Conservation (phyloP, 2,888 invertebrate genomes). For the Stegophylla sp. region DNA sequence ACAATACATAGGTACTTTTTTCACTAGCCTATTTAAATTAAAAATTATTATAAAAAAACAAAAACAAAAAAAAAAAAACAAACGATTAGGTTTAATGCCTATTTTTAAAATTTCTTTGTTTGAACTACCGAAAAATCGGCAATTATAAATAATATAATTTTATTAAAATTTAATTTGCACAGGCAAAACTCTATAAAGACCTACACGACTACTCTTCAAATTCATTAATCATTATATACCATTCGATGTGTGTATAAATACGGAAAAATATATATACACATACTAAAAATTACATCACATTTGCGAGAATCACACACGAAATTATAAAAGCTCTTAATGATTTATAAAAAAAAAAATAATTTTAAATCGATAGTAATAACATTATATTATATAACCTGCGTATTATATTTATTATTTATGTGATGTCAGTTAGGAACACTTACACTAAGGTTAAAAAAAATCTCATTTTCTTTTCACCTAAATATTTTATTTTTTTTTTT, state of each 20-base stretch:
- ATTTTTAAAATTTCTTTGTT: conserved; percentile 41
- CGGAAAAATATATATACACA: not conserved
- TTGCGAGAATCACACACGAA: conserved; percentile 37
- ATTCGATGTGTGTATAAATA: conserved; percentile 15
- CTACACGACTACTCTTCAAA: conserved; percentile 29
- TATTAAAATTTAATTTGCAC: conserved; percentile 19
- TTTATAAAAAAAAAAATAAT: conserved; percentile 17
- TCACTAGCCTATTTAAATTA: conserved; percentile 57
- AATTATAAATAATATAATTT: conserved; percentile 16
- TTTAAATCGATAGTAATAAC: conserved; percentile 16
- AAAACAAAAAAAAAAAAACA: conserved; percentile 55
- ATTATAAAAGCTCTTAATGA: conserved; percentile 33
- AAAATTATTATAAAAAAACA: conserved; percentile 44
- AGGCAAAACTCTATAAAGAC: conserved; percentile 33
- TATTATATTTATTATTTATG: conserved; percentile 11
- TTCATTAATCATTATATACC: conserved; percentile 35
- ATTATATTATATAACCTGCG: too few species aligned
- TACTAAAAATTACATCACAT: conserved; percentile 43
- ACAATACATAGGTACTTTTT: conserved; percentile 54
- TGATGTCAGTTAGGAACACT: conserved; percentile 57
- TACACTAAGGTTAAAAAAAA: conserved; percentile 49
- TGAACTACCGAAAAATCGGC: conserved; percentile 14
- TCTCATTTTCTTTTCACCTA: too few species aligned
- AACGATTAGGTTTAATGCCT: conserved; percentile 49
- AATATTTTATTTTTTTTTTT: conserved; percentile 7